Base-by-base conservation (phyloP, 2,797 vertebrate genomes). In the Anolis apletophallus region DNA sequence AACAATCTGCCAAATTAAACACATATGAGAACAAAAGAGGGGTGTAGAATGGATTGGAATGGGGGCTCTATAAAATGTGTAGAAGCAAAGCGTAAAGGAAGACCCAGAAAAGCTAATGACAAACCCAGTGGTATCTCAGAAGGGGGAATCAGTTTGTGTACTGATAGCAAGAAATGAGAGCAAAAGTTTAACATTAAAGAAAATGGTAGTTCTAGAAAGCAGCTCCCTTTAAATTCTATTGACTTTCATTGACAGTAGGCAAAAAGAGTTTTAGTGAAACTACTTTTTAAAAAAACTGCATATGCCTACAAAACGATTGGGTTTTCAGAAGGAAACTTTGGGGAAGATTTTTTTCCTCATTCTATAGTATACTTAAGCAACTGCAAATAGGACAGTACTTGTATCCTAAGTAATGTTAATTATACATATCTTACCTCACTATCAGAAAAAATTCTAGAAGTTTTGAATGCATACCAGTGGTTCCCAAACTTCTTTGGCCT, bases 401-500 rank as follows among this genome's bases (percentile, higher is more conserved):
- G 16, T 21, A 21, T 50, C 40, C 16, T 26, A 23, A 67, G 52
- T 16, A 17, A 2, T 11, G 61, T 52, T 50, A 32, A 50, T 68
- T 81, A 67, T 10, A n/a, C 2, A n/a, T 29, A 68, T 10, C 8
- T 68, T 13, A 8, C 14, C 46, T 80, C 61, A 68, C 16, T n/a
- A 34, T 71, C 5, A 71, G 80, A 29, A 52, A 68, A 0, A 17
- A 52, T 67, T 68, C 46, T 67, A 32, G 4, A 52, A 1, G 40
- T 32, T 8, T 81, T 89, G 67, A 61, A 67, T 40, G 40, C 40
- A 40, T n/a, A n/a, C n/a, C n/a, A n/a, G n/a, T n/a, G n/a, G n/a
- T n/a, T n/a, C n/a, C n/a, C n/a, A n/a, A n/a, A n/a, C n/a, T n/a
- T n/a, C n/a, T n/a, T n/a, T n/a, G n/a, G n/a, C n/a, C n/a, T n/a